Percentiles rank a stretch among this genome's conserved stretches.
Conservation (phyloP, 2,113 vertebrate species). For the Leptodactylus fuscus region DNA sequence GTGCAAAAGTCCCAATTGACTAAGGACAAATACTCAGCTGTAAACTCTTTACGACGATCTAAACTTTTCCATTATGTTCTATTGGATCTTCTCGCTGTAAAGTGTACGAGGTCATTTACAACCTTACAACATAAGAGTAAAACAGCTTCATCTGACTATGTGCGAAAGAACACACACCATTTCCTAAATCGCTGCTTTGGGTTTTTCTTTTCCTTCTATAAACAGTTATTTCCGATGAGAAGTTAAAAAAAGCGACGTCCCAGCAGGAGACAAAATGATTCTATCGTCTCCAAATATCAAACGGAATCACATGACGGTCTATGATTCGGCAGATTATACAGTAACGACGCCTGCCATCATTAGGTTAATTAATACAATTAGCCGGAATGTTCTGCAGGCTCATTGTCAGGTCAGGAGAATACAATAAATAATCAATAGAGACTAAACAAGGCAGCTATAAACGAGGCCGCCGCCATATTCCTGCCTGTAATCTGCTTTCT, state of each 20-base stretch:
- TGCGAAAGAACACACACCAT: not conserved
- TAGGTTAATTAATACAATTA: constrained; percentile 64
- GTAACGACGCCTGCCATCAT: constrained; percentile 40
- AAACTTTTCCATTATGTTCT: too few relatives aligned
- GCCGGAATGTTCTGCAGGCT: constrained; percentile 31
- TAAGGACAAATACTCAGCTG: too few relatives aligned
- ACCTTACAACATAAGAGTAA: too few relatives aligned
- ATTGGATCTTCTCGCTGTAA: too few relatives aligned
- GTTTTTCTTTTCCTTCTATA: constrained; percentile 10
- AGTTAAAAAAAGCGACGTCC: constrained; percentile 50
- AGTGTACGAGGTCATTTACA: too few relatives aligned
- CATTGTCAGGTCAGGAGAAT: constrained; percentile 22
- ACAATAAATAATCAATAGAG: constrained; percentile 48
- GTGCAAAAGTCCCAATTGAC: too few relatives aligned
- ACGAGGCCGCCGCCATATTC: constrained; percentile 42
- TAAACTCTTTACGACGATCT: too few relatives aligned
- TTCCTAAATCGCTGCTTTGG: constrained; percentile 34
- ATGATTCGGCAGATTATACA: not conserved
- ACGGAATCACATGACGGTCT: constrained; percentile 46
- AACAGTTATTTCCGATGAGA: constrained; percentile 54
- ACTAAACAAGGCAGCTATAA: constrained; percentile 32
- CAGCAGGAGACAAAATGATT: constrained; percentile 46
- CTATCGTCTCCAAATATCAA: constrained; percentile 53
- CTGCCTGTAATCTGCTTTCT: constrained; percentile 23
- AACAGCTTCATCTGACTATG: too few relatives aligned